phyloP scores from a whole-genome alignment of 1,140 invertebrate species.

The Hylyphantes graminicola region DNA sequence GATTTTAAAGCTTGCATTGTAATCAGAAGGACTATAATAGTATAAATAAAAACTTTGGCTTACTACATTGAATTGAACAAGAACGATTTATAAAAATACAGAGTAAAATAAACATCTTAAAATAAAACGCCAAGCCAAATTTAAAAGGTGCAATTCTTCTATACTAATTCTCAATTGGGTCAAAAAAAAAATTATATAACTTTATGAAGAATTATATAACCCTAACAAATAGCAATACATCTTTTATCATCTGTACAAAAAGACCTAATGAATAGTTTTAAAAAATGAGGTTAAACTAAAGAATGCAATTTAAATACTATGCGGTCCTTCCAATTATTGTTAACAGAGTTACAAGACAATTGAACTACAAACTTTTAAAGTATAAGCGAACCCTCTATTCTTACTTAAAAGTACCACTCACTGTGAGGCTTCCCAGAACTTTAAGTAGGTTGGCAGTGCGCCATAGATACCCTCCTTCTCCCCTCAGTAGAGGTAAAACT shows the following conservation, averaged over 20 bases:
- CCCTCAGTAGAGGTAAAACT: constrained; percentile 48
- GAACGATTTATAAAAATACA: no score
- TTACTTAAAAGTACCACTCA: constrained; percentile 68
- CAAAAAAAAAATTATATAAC: background rate
- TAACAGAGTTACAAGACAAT: background rate
- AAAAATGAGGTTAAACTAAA: background rate
- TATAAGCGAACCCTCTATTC: no score
- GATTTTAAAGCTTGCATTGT: no score
- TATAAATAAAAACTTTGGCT: no score
- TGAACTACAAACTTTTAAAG: no score
- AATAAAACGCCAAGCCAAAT: background rate
- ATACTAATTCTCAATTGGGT: background rate
- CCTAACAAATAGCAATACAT: background rate
- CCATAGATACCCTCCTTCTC: constrained; percentile 62
- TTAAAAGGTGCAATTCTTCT: background rate
- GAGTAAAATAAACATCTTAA: no score
- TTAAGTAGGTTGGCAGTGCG: constrained; percentile 86
- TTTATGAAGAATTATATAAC: background rate
- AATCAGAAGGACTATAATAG: no score
- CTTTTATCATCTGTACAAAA: background rate
- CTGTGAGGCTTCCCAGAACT: constrained; percentile 91
- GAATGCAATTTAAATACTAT: background rate
- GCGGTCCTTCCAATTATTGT: background rate
- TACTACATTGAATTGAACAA: no score
- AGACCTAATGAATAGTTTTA: background rate